phyloP scores from a whole-genome alignment of 2,797 vertebrate species.

The Myiothlypis coronata region DNA sequence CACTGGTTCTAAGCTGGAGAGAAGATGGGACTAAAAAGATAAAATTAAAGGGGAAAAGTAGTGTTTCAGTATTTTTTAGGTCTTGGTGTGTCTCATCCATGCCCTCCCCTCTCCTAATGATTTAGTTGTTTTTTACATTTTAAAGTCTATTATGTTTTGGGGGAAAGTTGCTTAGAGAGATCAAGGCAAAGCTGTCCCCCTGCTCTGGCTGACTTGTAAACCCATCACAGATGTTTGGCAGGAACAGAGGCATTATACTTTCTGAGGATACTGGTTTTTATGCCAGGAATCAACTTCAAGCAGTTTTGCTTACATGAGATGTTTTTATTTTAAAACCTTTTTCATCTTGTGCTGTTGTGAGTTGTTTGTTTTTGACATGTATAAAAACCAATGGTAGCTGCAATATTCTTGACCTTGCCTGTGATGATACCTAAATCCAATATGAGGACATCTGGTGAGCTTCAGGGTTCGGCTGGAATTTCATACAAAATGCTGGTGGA shows the following conservation, averaged over 20 bases:
- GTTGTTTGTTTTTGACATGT: neutral
- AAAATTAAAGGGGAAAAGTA: neutral
- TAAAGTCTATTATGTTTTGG: neutral
- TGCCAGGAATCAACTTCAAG: neutral
- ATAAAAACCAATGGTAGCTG: neutral
- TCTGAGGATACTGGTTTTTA: neutral
- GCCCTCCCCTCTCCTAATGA: neutral
- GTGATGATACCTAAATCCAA: neutral
- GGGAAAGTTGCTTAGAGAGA: neutral
- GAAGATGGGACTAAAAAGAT: neutral
- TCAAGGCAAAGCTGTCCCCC: neutral
- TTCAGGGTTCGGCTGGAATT: neutral
- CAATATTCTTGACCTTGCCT: neutral
- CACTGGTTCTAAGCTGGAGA: neutral
- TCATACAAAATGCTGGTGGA: neutral
- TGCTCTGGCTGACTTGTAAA: neutral
- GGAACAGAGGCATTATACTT: neutral
- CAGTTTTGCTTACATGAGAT: neutral
- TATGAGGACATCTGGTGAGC: neutral
- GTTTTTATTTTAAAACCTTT: neutral
- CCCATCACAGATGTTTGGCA: neutral
- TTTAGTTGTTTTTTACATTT: neutral
- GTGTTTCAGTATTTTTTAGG: neutral
- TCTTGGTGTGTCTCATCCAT: neutral
- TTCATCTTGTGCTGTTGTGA: neutral